Evolutionary conservation across 2,797 vertebrate genomes (phyloP).

Genomic region (Buphagus erythrorhynchus): DNA sequence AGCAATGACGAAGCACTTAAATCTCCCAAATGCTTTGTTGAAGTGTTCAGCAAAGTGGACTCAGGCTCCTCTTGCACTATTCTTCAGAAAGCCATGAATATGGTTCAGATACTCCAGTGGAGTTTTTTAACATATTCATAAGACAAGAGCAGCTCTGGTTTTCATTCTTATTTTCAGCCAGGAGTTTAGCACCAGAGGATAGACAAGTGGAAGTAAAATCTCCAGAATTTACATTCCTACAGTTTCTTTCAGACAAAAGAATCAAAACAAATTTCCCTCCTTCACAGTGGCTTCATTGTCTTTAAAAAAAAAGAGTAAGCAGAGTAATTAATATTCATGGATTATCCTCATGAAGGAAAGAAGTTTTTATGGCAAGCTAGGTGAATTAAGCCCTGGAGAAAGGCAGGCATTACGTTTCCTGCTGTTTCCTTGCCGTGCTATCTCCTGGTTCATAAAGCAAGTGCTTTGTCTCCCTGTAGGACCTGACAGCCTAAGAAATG

Average conservation of each 20-base stretch:
- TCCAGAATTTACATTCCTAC: not conserved
- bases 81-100: not conserved
- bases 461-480: not conserved
- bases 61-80: not conserved
- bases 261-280: not conserved
- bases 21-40: not conserved
- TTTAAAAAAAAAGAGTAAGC: not conserved
- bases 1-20: not conserved
- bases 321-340: not conserved
- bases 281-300: not conserved
- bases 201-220: not conserved
- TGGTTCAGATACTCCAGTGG: not conserved
- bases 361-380: not conserved
- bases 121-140: not conserved
- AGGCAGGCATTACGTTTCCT: fast-evolving
- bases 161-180: not conserved
- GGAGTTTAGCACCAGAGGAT: not conserved
- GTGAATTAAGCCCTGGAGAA: not conserved
- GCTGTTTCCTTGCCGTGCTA: not conserved
- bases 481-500: not conserved
- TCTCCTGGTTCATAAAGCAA: not conserved
- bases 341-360: not conserved
- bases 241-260: not conserved
- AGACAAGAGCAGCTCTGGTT: not conserved
- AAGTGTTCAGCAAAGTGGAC: not conserved